Base-by-base conservation (phyloP, 2,888 invertebrate genomes). In the Sarcophaga subvicina region DNA sequence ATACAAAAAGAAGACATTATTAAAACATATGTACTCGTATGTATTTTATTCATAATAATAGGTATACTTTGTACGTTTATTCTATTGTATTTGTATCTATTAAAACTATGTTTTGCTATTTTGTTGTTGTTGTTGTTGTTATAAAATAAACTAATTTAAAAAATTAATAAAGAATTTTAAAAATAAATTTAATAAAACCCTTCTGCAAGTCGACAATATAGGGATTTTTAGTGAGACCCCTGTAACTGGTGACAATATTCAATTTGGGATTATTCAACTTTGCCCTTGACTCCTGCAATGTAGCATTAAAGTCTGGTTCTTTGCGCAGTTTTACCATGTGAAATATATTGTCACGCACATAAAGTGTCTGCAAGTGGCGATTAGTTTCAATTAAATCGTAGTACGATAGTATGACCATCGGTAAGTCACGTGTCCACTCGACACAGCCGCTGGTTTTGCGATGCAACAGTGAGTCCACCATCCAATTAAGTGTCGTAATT, bases 381-480 rank as follows among this genome's bases (percentile, higher is more conserved):
- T 27, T 83, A 6, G 59, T 14, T 10, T n/a, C 37, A 3, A 78
- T 27, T 22, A 78, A 83, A 14, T 83, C 72, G 37, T 73, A 69
- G 22, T 69, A 83, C 11, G 72, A 37, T 22, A 69, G 20, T 4
- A 78, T 25, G 25, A 73, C 72, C 12, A 47, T 37, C 0, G 37
- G 5, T 5, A 78, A 4, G n/a, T 69, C 62, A 22, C 73, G 63
- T 63, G 62, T 45, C 83, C 78, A 83, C 63, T 78, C 83, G 0
- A 83, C 27, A 4, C 27, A 45, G 17, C 83, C 83, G 63, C 69
- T 63, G 2, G 11, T 4, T 63, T 63, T 78, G 6, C 47, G 72
- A 69, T 78, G 83, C 6, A 78, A 73, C 4, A 83, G 54, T 73
- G 67, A 78, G 12, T 27, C 72, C 12, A 83, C 67, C 5, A 69